Conservation (phyloP, 2,888 invertebrate species). For the Spicauda simplicius region DNA sequence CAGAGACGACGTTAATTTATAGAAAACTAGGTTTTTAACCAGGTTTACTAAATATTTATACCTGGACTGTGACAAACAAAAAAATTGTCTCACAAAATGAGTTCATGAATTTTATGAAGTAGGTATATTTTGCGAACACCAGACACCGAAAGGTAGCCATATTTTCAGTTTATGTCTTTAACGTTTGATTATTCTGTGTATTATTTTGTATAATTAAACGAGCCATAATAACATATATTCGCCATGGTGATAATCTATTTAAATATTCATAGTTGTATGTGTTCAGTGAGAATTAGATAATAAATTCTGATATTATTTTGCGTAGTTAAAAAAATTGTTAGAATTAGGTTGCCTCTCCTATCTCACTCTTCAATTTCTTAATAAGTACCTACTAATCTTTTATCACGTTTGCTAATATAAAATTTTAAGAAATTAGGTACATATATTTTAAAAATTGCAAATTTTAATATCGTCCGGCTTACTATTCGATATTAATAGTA, state of each 20-base stretch:
- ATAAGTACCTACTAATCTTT: neutral
- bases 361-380: conserved; percentile 46
- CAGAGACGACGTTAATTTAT: too few relatives aligned
- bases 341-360: conserved; percentile 56
- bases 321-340: conserved; percentile 45
- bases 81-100: too few relatives aligned
- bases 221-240: neutral
- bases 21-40: too few relatives aligned
- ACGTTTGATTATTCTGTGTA: too few relatives aligned
- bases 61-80: too few relatives aligned
- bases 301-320: conserved; percentile 70
- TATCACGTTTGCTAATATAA: conserved; percentile 32
- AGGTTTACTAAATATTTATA: too few relatives aligned
- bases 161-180: too few relatives aligned
- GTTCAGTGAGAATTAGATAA: conserved; percentile 73
- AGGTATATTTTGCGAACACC: too few relatives aligned
- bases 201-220: neutral
- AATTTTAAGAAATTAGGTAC: conserved; percentile 17
- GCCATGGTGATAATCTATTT: conserved; percentile 8
- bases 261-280: conserved; percentile 51
- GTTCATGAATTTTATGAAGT: too few relatives aligned
- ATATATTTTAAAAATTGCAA: conserved; percentile 8
- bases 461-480: conserved; percentile 34
- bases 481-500: conserved; percentile 19
- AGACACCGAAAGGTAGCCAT: too few relatives aligned